Percentiles rank a stretch among this genome's conserved stretches.
These are phyloP conservation scores for Heliocidaris tuberculata DNA, from an alignment of 35 echinoderm and acorn worm genomes.

Conservation along the genomic window DNA sequence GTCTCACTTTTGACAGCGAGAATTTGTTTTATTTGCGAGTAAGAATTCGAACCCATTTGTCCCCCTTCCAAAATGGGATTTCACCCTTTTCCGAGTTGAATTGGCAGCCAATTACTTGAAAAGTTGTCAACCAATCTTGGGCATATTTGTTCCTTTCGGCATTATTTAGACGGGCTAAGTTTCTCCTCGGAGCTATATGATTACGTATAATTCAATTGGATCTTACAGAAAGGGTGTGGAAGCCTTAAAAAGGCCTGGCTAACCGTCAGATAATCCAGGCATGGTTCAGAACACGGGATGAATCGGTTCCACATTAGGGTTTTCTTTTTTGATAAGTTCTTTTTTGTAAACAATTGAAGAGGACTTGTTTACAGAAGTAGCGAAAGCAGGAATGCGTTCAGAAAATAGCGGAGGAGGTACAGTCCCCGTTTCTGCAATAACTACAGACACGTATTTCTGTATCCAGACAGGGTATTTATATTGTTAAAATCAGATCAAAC, in stretches of 20 bases:
- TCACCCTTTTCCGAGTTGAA: not conserved
- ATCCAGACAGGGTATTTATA: not conserved
- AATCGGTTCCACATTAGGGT: not conserved
- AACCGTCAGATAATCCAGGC: not conserved
- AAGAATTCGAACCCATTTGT: not conserved
- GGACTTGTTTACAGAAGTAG: conserved; percentile 2
- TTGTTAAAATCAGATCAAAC: not conserved
- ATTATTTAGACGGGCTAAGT: not conserved
- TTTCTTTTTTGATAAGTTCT: not conserved
- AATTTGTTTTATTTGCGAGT: not conserved
- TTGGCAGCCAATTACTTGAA: conserved; percentile 9
- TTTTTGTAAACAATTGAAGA: not conserved
- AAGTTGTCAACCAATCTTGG: conserved; percentile 3
- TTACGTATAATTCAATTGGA: not conserved
- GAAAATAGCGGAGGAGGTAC: not conserved
- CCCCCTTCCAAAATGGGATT: not conserved
- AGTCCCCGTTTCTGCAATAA: not conserved
- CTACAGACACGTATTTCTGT: not conserved
- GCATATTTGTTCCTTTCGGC: not conserved
- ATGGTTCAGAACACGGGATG: not conserved
- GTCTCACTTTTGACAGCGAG: not conserved
- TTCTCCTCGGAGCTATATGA: not conserved
- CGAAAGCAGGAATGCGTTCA: not conserved
- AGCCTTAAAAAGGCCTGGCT: not conserved
- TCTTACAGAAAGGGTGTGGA: not conserved